Conservation (phyloP, 2,797 vertebrate species). For the Pangasius larnaudii region DNA sequence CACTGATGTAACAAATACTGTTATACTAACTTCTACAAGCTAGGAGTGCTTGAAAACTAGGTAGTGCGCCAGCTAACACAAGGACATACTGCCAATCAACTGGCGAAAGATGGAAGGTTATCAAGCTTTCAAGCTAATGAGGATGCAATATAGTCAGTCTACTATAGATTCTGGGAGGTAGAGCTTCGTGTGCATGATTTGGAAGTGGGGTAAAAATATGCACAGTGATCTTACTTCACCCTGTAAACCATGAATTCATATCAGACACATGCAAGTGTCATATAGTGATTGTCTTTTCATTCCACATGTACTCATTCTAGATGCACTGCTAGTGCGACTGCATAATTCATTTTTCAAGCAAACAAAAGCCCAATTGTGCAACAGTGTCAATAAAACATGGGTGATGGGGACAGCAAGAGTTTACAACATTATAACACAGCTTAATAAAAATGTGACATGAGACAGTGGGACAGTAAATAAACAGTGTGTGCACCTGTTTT, state of each 20-base stretch:
- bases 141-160: neutral
- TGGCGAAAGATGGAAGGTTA: neutral
- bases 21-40: neutral
- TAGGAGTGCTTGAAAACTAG: neutral
- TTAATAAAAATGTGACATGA: neutral
- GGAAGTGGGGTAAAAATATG: neutral
- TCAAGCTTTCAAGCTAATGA: neutral
- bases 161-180: neutral
- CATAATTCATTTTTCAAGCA: neutral
- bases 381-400: neutral
- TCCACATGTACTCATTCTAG: neutral
- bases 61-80: neutral
- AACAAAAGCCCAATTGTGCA: neutral
- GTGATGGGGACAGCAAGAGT: neutral
- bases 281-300: neutral
- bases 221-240: neutral
- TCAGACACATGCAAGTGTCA: neutral
- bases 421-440: neutral
- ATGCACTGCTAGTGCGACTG: neutral
- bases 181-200: neutral
- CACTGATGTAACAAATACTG: neutral
- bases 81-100: neutral
- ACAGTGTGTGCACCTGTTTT: neutral
- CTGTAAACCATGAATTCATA: neutral
- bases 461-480: neutral